Evolutionary conservation across 1,140 invertebrate genomes (phyloP), one percentile per base, ranked within the genome.

Genomic region (Sycophaga agraensis): DNA sequence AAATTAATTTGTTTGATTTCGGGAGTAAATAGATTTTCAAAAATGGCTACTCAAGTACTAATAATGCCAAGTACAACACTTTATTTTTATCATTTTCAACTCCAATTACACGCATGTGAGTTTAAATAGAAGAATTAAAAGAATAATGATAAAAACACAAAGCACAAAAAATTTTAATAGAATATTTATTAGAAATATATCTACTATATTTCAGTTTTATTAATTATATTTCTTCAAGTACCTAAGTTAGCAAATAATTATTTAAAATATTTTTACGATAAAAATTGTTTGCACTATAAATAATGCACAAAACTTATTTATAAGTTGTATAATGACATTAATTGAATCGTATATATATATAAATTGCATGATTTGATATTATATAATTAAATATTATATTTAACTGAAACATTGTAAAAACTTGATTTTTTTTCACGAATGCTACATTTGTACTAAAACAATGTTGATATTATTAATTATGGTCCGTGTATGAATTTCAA

Each of bases 231-330:
- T 22, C 12, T 31, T 11, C 4, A 26, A 31, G 8, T 2, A 16
- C 2, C 40, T 59, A 42, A 50, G 24, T 42, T 50, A 37, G 11
- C 21, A 17, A 22, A 19, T 53, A 53, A 46, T 53, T 45, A 46
- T 51, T 51, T 59, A 22, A 34, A 59, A 43, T 59, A 51, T 40
- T 60, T 60, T 53, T 31, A 53, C 37, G 26, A 49, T 6, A 45
- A 34, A 14, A 21, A 55, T 61, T 55, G 17, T 55, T 55, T 61
- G 43, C 59, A 61, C 59, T 61, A 61, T 61, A 61, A 61, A 61
- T 61, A 61, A 54, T 55, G 59, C 59, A 61, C 51, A 49, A 55
- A 21, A 49, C 50, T 53, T 48, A 55, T 61, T 48, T 55, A 46
- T 39, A 60, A 51, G 39, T 53, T 60, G 39, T 53, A 51, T 21